Conservation (phyloP, 1,140 invertebrate genomes). For the Aphaenogaster rudis region DNA sequence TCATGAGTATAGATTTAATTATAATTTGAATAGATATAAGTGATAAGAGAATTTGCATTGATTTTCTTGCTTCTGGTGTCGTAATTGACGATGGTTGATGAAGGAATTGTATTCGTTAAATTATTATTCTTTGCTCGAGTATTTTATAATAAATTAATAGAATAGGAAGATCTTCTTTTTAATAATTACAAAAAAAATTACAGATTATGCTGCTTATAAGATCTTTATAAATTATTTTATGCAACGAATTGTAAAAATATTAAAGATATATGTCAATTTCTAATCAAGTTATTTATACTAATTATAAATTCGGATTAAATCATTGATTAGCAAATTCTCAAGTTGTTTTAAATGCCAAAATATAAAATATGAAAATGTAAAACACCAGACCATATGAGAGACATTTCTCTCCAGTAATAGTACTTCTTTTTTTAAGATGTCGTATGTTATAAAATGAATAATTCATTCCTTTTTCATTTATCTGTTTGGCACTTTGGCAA, state of each 20-base stretch:
- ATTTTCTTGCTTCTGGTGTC: slow-evolving; percentile 1
- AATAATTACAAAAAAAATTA: slow-evolving; percentile 35
- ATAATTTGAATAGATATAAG: not conserved
- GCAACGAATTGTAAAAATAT: not conserved
- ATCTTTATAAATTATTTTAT: slow-evolving; percentile 31
- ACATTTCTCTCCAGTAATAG: not conserved
- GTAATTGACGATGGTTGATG: not conserved
- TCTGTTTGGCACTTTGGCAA: slow-evolving; percentile 72
- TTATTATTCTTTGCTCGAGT: slow-evolving; percentile 37
- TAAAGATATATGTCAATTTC: slow-evolving; percentile 12
- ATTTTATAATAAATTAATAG: slow-evolving; percentile 50
- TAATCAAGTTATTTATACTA: slow-evolving; percentile 30
- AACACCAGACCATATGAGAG: not conserved
- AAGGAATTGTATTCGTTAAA: slow-evolving; percentile 14
- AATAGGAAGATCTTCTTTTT: slow-evolving; percentile 25
- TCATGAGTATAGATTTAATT: slow-evolving; percentile 4
- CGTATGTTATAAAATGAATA: slow-evolving; percentile 20
- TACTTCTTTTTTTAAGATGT: slow-evolving; percentile 36
- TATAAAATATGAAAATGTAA: slow-evolving; percentile 36
- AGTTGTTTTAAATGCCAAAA: slow-evolving; percentile 16
- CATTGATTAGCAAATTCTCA: not conserved
- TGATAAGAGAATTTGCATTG: not conserved
- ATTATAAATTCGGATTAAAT: slow-evolving; percentile 23
- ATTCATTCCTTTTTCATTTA: slow-evolving; percentile 24
- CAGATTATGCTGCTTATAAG: slow-evolving; percentile 30